Evolutionary conservation across 1,140 invertebrate genomes (phyloP).

Genomic region (Drosophila lowei): DNA sequence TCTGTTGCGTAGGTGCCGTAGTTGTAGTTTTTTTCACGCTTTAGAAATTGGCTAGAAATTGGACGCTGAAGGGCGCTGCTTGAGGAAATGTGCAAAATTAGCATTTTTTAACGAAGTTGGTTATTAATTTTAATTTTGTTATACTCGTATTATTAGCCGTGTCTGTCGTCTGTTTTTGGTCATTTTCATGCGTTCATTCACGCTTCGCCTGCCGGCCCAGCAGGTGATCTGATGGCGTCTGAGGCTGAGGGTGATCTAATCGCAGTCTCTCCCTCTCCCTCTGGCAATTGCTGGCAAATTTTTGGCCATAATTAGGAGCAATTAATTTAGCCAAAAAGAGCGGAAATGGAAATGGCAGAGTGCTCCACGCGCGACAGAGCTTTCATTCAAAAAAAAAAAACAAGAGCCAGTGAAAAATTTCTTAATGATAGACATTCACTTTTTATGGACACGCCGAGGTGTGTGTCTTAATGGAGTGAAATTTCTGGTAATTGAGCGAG

Average conservation of each 20-base stretch:
- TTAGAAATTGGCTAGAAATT: slow-evolving; percentile 20
- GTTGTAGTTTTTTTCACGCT: slow-evolving; percentile 35
- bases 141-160: slow-evolving; percentile 22
- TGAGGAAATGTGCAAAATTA: slow-evolving; percentile 46
- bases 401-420: slow-evolving; percentile 36
- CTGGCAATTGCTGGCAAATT: slow-evolving; percentile 32
- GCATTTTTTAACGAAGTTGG: slow-evolving; percentile 52
- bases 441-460: slow-evolving; percentile 70
- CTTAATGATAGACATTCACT: slow-evolving; percentile 80
- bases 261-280: slow-evolving; percentile 14
- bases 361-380: slow-evolving; percentile 25
- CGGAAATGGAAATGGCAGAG: slow-evolving; percentile 77
- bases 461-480: slow-evolving; percentile 78
- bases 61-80: slow-evolving; percentile 10
- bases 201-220: slow-evolving; percentile 17
- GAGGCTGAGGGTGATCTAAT: slow-evolving; percentile 34
- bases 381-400: slow-evolving; percentile 40
- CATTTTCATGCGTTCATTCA: slow-evolving; percentile 41
- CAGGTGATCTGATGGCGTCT: slow-evolving; percentile 48
- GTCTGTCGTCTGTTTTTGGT: slow-evolving; percentile 28
- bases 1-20: slow-evolving; percentile 41
- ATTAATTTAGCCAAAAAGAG: slow-evolving; percentile 76
- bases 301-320: slow-evolving; percentile 64
- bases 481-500: slow-evolving; percentile 75
- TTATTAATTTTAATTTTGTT: slow-evolving; percentile 46